Conservation (phyloP, 2,797 vertebrate genomes). For the Petrocephalus schoutedeni region DNA sequence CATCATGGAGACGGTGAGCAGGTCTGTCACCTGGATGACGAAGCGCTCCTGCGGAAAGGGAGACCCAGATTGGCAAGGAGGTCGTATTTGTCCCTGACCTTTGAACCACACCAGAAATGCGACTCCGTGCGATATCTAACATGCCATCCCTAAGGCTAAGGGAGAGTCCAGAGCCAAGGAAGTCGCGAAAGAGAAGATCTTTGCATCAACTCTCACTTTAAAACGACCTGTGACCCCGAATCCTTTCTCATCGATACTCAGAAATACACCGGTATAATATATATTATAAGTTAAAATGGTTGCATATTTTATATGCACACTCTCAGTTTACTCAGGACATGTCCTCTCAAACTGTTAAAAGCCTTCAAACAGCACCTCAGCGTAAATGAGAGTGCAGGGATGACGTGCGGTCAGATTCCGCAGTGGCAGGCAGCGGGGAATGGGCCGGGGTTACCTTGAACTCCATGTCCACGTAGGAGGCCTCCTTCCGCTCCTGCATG, state of each 20-base stretch:
- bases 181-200: too few relatives aligned
- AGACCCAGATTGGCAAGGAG: neutral
- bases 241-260: neutral
- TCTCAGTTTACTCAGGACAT: neutral
- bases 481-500: conserved; percentile 95
- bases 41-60: conserved; percentile 77
- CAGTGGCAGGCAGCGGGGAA: neutral
- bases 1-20: conserved; percentile 97
- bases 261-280: neutral
- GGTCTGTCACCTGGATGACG: conserved; percentile 91
- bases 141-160: too few relatives aligned
- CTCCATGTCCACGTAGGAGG: conserved; percentile 86
- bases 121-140: too few relatives aligned
- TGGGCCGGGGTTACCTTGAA: conserved; percentile 75
- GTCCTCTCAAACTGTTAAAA: neutral
- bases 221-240: neutral
- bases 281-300: neutral
- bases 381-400: neutral
- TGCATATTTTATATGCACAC: neutral
- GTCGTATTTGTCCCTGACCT: neutral
- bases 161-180: too few relatives aligned
- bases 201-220: too few relatives aligned
- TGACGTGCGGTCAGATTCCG: neutral
- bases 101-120: neutral
- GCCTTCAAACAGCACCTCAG: neutral